Evolutionary conservation across 2,113 vertebrate genomes (phyloP).

Genomic region (Pyxicephalus adspersus): DNA sequence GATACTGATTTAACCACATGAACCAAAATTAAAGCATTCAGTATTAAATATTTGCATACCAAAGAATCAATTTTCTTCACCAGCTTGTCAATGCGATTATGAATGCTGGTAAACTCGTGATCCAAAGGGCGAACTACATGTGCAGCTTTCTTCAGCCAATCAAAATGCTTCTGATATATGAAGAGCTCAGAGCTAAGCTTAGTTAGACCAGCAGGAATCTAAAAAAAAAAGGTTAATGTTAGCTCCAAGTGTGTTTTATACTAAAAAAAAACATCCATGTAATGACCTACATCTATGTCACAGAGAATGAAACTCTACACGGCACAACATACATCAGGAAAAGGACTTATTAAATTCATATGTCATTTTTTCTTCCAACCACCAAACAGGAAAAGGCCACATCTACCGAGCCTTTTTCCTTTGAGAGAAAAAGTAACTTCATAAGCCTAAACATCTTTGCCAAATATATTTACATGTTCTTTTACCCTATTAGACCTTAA

Average conservation of each 20-base stretch:
- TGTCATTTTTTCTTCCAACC: conserved; percentile 11
- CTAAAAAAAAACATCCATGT: background rate
- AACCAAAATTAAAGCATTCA: background rate
- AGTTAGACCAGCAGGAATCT: conserved; percentile 52
- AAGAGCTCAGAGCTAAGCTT: conserved; percentile 57
- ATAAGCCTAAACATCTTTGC: background rate
- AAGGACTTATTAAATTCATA: background rate
- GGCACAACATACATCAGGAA: background rate
- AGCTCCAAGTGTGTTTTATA: background rate
- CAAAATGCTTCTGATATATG: conserved; percentile 59
- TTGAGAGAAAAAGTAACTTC: background rate
- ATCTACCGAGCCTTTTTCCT: background rate
- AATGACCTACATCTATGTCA: background rate
- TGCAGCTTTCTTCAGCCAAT: conserved; percentile 58
- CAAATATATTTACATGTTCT: conserved; percentile 10
- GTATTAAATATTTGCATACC: conserved; percentile 18
- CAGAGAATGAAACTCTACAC: background rate
- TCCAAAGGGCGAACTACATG: conserved; percentile 52
- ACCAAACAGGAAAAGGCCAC: conserved; percentile 25
- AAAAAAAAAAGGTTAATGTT: background rate
- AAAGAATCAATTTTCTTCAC: conserved; percentile 55
- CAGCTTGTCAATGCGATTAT: conserved; percentile 57
- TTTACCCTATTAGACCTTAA: conserved; percentile 24
- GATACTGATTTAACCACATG: too few species aligned
- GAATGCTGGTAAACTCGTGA: conserved; percentile 55